Evolutionary conservation across 2,888 invertebrate species (phyloP).

Genomic region (Sepiola atlantica): DNA sequence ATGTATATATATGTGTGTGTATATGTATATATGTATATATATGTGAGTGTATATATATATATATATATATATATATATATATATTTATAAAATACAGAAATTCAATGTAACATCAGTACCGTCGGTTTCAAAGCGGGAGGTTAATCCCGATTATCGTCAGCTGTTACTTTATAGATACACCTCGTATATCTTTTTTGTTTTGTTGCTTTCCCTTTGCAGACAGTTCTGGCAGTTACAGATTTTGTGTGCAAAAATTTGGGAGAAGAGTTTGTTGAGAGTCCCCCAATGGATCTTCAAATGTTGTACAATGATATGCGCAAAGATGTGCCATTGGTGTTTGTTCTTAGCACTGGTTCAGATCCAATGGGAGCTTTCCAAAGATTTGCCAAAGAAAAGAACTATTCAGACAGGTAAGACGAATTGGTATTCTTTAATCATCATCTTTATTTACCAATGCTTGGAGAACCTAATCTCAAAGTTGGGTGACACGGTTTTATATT

Average conservation of each 20-base stretch:
- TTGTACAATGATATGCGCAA: conserved; percentile 76
- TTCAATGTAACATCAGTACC: too few relatives aligned
- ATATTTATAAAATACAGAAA: too few relatives aligned
- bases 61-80: too few relatives aligned
- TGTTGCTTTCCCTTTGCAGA: conserved; percentile 65
- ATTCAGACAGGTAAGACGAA: conserved; percentile 69
- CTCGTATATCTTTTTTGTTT: background rate
- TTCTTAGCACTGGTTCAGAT: conserved; percentile 86
- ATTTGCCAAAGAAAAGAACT: conserved; percentile 73
- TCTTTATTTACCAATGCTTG: too few relatives aligned
- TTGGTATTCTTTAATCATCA: background rate
- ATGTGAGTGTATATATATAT: too few relatives aligned
- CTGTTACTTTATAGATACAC: too few relatives aligned
- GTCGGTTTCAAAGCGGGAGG: too few relatives aligned
- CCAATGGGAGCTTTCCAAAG: conserved; percentile 75
- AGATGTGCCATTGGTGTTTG: conserved; percentile 86
- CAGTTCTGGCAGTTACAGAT: conserved; percentile 86
- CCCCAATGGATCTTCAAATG: conserved; percentile 80
- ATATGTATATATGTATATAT: too few relatives aligned
- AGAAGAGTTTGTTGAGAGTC: conserved; percentile 86
- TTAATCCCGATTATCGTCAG: too few relatives aligned
- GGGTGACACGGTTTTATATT: too few relatives aligned
- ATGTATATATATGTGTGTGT: too few relatives aligned
- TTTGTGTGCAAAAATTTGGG: conserved; percentile 87
- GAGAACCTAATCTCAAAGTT: too few relatives aligned